A percentile compares a stretch with the other conserved stretches of the same genome.
Conservation (phyloP, 2,888 invertebrate genomes). For the Aphrophora alni region DNA sequence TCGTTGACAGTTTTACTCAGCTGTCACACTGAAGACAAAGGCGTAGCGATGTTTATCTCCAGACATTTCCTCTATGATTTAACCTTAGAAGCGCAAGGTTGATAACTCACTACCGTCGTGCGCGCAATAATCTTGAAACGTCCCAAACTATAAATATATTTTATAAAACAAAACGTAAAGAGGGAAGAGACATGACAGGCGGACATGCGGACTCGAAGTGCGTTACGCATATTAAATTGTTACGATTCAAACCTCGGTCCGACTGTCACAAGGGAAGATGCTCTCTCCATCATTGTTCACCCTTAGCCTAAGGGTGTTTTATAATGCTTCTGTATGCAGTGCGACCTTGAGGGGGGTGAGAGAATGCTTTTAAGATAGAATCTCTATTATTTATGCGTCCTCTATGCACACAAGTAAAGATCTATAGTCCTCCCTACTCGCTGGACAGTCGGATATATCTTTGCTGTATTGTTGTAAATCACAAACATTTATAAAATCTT, state of each 20-base stretch:
- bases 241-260: background rate
- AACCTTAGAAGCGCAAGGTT: background rate
- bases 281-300: background rate
- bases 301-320: background rate
- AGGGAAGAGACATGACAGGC: background rate
- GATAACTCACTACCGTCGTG: background rate
- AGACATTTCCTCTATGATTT: background rate
- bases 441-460: background rate
- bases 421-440: background rate
- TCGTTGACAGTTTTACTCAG: background rate
- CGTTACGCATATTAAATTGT: constrained; percentile 6
- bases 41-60: background rate
- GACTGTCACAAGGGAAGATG: background rate
- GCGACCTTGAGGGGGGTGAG: background rate
- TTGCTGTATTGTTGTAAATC: too few species aligned
- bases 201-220: background rate
- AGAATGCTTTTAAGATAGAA: background rate
- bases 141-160: background rate
- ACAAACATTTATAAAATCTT: too few species aligned
- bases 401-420: background rate
- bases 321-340: background rate
- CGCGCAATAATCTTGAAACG: background rate
- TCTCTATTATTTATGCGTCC: background rate
- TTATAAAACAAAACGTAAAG: background rate
- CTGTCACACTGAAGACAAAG: background rate